Base-by-base conservation (phyloP, 2,113 vertebrate species). In the Pavo muticus region DNA sequence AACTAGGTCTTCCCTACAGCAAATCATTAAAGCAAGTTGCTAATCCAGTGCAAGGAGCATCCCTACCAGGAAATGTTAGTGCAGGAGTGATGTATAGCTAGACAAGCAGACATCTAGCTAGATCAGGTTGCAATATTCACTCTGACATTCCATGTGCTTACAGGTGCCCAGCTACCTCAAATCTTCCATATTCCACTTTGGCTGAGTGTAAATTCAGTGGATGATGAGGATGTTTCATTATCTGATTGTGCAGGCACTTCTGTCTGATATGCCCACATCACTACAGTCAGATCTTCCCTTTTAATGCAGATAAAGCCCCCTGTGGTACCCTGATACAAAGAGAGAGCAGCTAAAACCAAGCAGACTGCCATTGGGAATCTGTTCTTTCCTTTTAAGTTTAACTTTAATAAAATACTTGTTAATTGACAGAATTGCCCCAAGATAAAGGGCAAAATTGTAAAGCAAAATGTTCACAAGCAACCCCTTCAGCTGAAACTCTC, bases 391-490 rank as follows among this genome's bases (percentile, higher is more conserved):
- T 92, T 63, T 70, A 70, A 80, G 3, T 3, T 48, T 57, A 91
- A 93, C 32, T 65, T 4, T 14, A 59, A 16, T 47, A 79, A 91
- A 70, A 35, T 77, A 67, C 59, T 80, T 71, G 59, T 73, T 86
- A 83, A 85, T 67, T 50, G 93, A 35, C 60, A 81, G 29, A 77
- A 56, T 44, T 92, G 19, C n/a, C 20, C 20, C 42, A 84, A 56
- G 76, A 71, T 21, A 91, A 88, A 74, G 42, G 39, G 52, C 12
- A 74, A 90, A 52, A 74, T 18, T 45, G 68, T 63, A 60, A 60
- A 86, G 32, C 19, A 91, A 86, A 78, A 88, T 80, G 80, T 80
- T 91, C 69, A 74, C 37, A 78, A 40, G 42, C 19, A 84, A 32
- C 12, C 3, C 23, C 44, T 9, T 80, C 64, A 60, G 39, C 39